These are phyloP conservation scores for Cyanoramphus novaezelandiae DNA, from an alignment of 2,113 vertebrate species.

Conservation along the genomic window DNA sequence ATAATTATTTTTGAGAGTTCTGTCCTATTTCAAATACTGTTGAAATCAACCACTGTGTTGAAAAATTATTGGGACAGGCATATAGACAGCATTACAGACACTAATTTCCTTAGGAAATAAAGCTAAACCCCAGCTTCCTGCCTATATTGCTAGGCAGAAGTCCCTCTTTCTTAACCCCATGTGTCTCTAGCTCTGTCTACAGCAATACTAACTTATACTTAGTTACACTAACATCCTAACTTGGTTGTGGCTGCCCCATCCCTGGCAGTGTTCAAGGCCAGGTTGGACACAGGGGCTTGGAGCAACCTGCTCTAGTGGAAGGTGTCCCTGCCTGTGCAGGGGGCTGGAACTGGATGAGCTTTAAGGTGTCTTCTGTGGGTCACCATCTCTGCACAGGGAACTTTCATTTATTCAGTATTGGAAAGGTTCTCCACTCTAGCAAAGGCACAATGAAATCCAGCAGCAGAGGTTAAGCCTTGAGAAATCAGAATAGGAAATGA, in stretches of 20 bases:
- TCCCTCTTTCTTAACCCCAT: not conserved
- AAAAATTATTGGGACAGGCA: not conserved
- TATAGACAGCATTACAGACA: not conserved
- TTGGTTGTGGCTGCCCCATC: not conserved
- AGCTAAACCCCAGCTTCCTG: not conserved
- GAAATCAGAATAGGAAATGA: not conserved
- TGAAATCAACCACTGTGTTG: not conserved
- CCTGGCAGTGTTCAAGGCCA: not conserved
- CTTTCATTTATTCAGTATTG: not conserved
- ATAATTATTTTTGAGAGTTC: not conserved
- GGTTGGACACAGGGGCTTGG: not conserved
- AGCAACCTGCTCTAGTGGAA: not conserved
- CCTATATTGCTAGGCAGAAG: not conserved
- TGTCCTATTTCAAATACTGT: not conserved
- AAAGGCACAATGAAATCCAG: not conserved
- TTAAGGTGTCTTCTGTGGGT: not conserved
- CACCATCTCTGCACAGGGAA: not conserved
- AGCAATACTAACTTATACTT: not conserved
- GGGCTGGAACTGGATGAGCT: not conserved
- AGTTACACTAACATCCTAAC: not conserved
- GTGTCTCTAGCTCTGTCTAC: not conserved
- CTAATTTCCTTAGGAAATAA: not conserved
- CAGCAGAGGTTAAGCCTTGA: not conserved
- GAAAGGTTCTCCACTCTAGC: not conserved
- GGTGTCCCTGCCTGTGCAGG: not conserved